These are phyloP conservation scores for Burhinus oedicnemus DNA, from an alignment of 2,113 vertebrate species.

Conservation along the genomic window DNA sequence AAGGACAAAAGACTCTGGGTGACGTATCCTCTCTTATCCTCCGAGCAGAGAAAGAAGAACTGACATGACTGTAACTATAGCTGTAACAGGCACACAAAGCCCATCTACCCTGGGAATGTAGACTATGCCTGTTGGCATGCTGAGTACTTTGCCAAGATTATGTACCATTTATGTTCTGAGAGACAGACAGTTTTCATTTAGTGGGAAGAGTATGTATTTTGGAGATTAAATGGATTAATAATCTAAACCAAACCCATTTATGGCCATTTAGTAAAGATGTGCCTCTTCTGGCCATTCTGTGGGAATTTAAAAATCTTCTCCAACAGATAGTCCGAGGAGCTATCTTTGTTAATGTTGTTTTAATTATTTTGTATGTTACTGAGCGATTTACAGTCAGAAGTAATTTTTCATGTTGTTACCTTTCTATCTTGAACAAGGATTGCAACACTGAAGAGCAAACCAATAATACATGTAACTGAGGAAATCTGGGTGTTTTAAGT, in stretches of 20 bases:
- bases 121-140: not conserved
- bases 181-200: not conserved
- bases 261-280: not conserved
- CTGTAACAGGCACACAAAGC: not conserved
- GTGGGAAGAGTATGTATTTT: not conserved
- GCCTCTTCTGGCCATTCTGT: not conserved
- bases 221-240: not conserved
- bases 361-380: slow-evolving; percentile 10
- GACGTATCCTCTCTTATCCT: not conserved
- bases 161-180: not conserved
- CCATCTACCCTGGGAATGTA: not conserved
- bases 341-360: not conserved
- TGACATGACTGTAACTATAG: not conserved
- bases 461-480: not conserved
- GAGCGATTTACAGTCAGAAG: not conserved
- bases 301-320: not conserved
- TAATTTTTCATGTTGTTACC: not conserved
- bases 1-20: not conserved
- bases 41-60: not conserved
- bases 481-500: not conserved
- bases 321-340: not conserved
- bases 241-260: not conserved
- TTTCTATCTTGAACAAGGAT: not conserved
- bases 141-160: not conserved
- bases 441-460: not conserved